phyloP scores from a whole-genome alignment of 2,113 vertebrate species.

The Epinephelus lanceolatus region DNA sequence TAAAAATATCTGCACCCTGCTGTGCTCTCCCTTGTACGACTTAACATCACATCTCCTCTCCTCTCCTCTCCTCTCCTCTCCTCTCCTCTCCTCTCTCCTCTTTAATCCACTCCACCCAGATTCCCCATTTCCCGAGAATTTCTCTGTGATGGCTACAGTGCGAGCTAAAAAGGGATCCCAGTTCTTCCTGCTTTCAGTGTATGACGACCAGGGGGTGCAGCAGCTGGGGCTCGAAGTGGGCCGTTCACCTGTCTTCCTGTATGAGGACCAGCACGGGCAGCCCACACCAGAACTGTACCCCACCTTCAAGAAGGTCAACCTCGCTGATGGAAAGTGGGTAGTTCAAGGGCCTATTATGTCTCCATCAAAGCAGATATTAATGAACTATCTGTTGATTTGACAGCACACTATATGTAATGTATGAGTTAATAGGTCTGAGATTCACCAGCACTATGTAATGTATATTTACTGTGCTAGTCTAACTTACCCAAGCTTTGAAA shows the following conservation, averaged over 20 bases:
- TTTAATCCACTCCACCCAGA: slow-evolving; percentile 73
- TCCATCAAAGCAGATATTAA: not conserved
- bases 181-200: slow-evolving; percentile 90
- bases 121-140: slow-evolving; percentile 88
- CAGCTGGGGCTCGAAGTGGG: slow-evolving; percentile 92
- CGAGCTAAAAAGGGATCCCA: slow-evolving; percentile 85
- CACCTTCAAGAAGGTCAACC: slow-evolving; percentile 87
- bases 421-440: not conserved
- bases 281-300: slow-evolving; percentile 86
- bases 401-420: not conserved
- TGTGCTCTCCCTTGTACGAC: slow-evolving; percentile 40
- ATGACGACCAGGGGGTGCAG: slow-evolving; percentile 87
- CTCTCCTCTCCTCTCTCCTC: not conserved
- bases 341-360: not conserved
- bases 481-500: slow-evolving; percentile 17
- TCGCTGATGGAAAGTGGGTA: slow-evolving; percentile 92
- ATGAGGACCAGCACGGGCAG: slow-evolving; percentile 86
- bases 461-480: not conserved
- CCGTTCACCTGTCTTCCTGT: slow-evolving; percentile 87
- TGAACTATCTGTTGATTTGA: not conserved
- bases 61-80: slow-evolving; percentile 16
- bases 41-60: slow-evolving; percentile 37
- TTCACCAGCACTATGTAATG: slow-evolving; percentile 5
- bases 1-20: slow-evolving; percentile 49
- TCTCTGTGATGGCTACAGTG: slow-evolving; percentile 90